Evolutionary conservation across 2,797 vertebrate species (phyloP).

Genomic region (Hydrocynus forskahlii): DNA sequence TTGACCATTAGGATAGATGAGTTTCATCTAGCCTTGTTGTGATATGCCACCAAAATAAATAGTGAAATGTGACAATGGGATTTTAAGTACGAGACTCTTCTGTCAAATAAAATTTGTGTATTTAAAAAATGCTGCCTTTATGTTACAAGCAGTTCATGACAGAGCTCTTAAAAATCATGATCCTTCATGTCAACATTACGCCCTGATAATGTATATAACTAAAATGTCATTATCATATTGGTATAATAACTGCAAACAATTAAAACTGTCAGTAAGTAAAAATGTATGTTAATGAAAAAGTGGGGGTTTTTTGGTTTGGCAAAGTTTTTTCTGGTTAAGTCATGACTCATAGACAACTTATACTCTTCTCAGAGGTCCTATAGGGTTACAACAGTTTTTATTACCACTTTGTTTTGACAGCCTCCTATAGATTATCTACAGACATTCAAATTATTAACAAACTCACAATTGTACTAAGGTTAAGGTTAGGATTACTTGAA

Average conservation of each 20-base stretch:
- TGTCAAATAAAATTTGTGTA: slow-evolving; percentile 17
- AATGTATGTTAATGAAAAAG: no score
- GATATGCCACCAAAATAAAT: slow-evolving; percentile 33
- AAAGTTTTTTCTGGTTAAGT: no score
- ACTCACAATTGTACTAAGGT: no score
- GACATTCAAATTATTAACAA: no score
- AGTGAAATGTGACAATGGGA: slow-evolving; percentile 1
- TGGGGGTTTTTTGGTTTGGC: no score
- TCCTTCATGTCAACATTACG: neutral
- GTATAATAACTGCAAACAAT: neutral
- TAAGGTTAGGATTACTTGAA: no score
- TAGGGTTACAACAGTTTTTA: no score
- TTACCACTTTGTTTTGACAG: no score
- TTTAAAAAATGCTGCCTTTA: neutral
- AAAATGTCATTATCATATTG: neutral
- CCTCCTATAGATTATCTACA: no score
- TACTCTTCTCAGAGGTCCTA: no score
- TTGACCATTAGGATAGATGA: slow-evolving; percentile 32
- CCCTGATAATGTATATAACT: neutral
- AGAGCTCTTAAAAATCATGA: neutral
- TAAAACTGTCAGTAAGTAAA: no score
- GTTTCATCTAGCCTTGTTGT: slow-evolving; percentile 32
- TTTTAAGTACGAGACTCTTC: neutral
- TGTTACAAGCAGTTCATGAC: neutral
- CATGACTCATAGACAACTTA: no score